Conservation (phyloP, 2,888 invertebrate species). For the Prosopocoilus inquinatus region DNA sequence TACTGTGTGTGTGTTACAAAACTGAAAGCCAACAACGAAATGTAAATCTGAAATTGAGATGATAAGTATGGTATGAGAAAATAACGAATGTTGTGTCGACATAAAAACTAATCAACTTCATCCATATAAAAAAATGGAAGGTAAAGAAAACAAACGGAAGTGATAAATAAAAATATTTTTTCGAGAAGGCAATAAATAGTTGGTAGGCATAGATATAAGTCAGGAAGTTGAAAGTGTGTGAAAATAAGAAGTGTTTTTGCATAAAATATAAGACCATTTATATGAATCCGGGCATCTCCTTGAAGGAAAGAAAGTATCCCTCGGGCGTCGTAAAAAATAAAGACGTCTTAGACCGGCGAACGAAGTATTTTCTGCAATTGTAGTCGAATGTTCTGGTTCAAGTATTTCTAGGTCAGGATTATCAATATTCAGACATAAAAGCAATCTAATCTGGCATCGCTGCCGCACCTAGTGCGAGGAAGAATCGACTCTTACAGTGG, state of each 20-base stretch:
- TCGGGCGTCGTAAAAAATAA: not conserved
- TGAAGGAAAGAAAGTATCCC: not conserved
- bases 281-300: not conserved
- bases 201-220: too few relatives aligned
- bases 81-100: too few relatives aligned
- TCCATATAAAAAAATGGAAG: too few relatives aligned
- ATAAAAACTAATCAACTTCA: too few relatives aligned
- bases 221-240: not conserved
- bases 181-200: too few relatives aligned
- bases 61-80: too few relatives aligned
- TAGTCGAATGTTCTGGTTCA: not conserved
- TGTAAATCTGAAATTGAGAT: too few relatives aligned
- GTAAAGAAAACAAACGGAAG: too few relatives aligned
- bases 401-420: conserved; percentile 2
- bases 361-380: not conserved
- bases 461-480: conserved; percentile 1
- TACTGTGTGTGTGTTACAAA: too few relatives aligned
- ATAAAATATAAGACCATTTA: not conserved
- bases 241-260: not conserved
- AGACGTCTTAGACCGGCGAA: not conserved
- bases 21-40: too few relatives aligned
- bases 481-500: conserved; percentile 19
- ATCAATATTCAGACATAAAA: conserved; percentile 4
- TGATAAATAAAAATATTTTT: too few relatives aligned
- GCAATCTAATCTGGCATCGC: conserved; percentile 1